Evolutionary conservation across 2,113 vertebrate species (phyloP).

Genomic region (Lichenostomus cassidix): DNA sequence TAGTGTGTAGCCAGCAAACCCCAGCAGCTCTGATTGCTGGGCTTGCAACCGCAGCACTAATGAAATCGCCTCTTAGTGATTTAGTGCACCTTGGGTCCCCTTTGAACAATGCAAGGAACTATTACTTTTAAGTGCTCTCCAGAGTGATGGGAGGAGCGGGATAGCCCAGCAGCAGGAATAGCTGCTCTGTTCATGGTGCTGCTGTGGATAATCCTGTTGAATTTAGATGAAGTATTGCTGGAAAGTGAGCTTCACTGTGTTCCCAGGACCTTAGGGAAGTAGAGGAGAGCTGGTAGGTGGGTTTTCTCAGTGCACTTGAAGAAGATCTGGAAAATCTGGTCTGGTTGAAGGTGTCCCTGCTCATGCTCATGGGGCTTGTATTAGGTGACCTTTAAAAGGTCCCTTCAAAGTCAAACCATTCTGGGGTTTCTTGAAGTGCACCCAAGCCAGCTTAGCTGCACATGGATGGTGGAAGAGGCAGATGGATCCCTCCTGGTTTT

Average conservation of each 20-base stretch:
- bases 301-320: background rate
- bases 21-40: background rate
- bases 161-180: background rate
- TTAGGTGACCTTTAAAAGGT: background rate
- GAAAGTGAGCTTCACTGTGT: rapidly evolving
- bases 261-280: background rate
- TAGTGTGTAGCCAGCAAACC: background rate
- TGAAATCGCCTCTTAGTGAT: background rate
- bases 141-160: background rate
- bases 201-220: background rate
- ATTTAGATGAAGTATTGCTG: background rate
- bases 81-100: background rate
- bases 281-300: background rate
- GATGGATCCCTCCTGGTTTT: background rate
- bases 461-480: background rate
- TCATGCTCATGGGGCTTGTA: background rate
- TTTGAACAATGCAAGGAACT: background rate
- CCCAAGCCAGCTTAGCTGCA: rapidly evolving
- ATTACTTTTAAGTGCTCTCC: background rate
- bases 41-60: background rate
- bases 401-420: background rate
- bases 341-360: background rate
- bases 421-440: background rate
- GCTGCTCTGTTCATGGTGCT: background rate
- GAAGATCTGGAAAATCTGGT: background rate